phyloP scores from a whole-genome alignment of 2,797 vertebrate species.

The Chrosomus eos region DNA sequence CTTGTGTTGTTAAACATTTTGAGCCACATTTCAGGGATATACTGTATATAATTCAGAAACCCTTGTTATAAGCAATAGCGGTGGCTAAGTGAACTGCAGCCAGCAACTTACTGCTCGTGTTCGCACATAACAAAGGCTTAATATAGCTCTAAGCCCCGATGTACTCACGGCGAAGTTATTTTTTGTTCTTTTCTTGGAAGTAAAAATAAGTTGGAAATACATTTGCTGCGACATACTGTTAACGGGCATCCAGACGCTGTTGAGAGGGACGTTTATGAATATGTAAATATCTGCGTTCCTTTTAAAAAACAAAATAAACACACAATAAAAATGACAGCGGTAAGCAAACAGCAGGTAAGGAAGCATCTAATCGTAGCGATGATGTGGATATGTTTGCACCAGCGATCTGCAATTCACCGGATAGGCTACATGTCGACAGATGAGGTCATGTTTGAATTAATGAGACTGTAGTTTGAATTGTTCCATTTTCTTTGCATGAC shows the following conservation, averaged over 20 bases:
- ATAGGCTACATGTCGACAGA: background rate
- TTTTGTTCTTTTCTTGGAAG: background rate
- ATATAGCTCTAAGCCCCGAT: background rate
- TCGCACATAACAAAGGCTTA: background rate
- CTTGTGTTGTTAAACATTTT: background rate
- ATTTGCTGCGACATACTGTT: background rate
- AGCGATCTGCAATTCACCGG: background rate
- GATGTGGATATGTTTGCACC: background rate
- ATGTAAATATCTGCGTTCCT: background rate
- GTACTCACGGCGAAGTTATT: background rate
- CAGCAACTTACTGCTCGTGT: background rate
- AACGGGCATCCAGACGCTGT: background rate
- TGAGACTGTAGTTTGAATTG: background rate
- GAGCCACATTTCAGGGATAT: background rate
- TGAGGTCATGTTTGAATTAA: background rate
- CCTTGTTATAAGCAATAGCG: background rate
- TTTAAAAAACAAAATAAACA: background rate
- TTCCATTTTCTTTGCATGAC: background rate
- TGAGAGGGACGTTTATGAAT: background rate
- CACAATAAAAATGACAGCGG: background rate
- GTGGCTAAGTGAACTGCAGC: background rate
- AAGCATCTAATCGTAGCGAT: background rate
- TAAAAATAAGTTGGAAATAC: background rate
- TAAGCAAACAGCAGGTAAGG: background rate
- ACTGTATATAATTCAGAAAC: background rate